A percentile compares a stretch with the other conserved stretches of the same genome.
Evolutionary conservation across 2,113 vertebrate species (phyloP).

Genomic region (Riparia riparia): DNA sequence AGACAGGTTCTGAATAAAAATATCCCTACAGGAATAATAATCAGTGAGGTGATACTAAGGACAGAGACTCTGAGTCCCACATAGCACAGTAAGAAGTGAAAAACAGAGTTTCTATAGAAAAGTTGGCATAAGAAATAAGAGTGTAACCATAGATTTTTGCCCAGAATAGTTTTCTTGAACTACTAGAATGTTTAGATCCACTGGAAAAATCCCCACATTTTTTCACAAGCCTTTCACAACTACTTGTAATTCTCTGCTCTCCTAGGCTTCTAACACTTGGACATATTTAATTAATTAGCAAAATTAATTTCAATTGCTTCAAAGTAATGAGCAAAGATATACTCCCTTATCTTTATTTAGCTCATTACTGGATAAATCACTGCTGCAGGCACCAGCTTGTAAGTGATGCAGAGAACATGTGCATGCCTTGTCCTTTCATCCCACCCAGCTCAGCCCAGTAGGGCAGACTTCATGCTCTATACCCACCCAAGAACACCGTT

Average conservation of each 20-base stretch:
- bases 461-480: neutral
- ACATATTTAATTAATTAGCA: neutral
- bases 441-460: neutral
- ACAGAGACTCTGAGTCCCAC: neutral
- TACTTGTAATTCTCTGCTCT: neutral
- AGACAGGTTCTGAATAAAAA: neutral
- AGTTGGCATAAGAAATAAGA: neutral
- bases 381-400: neutral
- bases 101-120: neutral
- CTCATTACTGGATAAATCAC: neutral
- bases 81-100: neutral
- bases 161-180: neutral
- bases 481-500: neutral
- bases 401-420: neutral
- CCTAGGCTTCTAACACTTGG: neutral
- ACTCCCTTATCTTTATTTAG: neutral
- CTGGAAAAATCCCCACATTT: rapidly evolving
- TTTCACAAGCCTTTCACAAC: neutral
- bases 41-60: neutral
- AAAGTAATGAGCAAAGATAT: conserved; percentile 15
- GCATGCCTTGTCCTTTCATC: neutral
- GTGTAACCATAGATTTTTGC: neutral
- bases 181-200: neutral
- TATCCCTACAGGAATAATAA: neutral
- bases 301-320: neutral